phyloP scores from a whole-genome alignment of 2,888 invertebrate species.

The Myopa testacea region DNA sequence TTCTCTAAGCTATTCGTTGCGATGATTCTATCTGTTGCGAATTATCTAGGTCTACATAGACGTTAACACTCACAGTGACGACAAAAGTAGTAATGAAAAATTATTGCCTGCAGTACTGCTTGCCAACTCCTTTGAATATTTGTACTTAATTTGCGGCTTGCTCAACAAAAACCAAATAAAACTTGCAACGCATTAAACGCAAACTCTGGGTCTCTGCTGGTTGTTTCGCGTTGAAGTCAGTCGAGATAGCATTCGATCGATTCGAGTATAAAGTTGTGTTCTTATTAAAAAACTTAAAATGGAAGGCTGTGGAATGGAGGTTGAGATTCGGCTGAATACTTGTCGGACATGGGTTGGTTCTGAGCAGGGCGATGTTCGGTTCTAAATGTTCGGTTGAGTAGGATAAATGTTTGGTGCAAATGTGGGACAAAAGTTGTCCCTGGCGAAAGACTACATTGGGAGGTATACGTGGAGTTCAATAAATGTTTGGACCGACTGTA shows the following conservation, averaged over 20 bases:
- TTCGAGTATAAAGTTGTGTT: background rate
- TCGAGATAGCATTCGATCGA: background rate
- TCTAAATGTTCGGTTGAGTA: conserved; percentile 10
- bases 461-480: too few species aligned
- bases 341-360: background rate
- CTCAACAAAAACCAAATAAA: conserved; percentile 24
- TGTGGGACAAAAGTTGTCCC: too few species aligned
- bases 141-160: background rate
- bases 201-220: background rate
- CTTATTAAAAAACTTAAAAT: conserved; percentile 19
- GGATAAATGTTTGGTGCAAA: conserved; percentile 3
- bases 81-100: conserved; percentile 61
- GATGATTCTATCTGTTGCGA: conserved; percentile 42
- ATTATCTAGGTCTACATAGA: conserved; percentile 53
- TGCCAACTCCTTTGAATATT: conserved; percentile 29
- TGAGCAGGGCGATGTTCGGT: background rate
- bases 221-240: background rate
- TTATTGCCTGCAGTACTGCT: conserved; percentile 42
- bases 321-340: background rate
- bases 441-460: too few species aligned
- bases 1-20: conserved; percentile 28
- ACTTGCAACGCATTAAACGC: background rate
- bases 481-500: too few species aligned
- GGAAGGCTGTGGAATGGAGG: conserved; percentile 7
- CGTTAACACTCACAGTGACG: conserved; percentile 59